These are phyloP conservation scores for Chromobotia macracanthus DNA, from an alignment of 2,797 vertebrate species.

Conservation along the genomic window DNA sequence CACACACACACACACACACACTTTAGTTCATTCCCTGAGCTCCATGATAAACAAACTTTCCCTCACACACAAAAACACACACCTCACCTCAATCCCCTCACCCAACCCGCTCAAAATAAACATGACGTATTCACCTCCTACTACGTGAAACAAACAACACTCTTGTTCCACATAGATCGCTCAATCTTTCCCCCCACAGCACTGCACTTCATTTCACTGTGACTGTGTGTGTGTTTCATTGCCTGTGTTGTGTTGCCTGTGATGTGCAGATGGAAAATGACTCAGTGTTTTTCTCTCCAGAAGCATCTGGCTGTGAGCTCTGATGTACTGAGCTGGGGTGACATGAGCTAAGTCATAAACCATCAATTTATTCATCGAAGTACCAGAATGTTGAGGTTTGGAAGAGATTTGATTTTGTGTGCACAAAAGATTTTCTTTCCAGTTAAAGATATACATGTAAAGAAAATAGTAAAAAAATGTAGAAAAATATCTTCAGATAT, in stretches of 20 bases:
- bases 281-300: neutral
- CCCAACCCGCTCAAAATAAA: conserved; percentile 49
- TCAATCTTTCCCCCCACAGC: neutral
- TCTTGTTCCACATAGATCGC: neutral
- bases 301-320: neutral
- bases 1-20: conserved; percentile 14
- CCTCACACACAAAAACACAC: conserved; percentile 13
- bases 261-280: conserved; percentile 12
- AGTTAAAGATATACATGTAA: neutral
- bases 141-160: conserved; percentile 45
- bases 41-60: conserved; percentile 48
- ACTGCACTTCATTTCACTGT: neutral
- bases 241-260: neutral
- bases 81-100: neutral
- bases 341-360: neutral
- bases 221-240: neutral
- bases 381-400: neutral
- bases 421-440: neutral
- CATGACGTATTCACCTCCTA: conserved; percentile 38
- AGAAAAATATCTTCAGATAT: too few relatives aligned
- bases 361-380: neutral
- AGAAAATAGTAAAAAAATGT: neutral
- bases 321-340: neutral
- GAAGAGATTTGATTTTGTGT: neutral
- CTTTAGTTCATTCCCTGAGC: neutral